Evolutionary conservation across 23 tunicate genomes (phyloP).

Genomic region (Styela plicata): DNA sequence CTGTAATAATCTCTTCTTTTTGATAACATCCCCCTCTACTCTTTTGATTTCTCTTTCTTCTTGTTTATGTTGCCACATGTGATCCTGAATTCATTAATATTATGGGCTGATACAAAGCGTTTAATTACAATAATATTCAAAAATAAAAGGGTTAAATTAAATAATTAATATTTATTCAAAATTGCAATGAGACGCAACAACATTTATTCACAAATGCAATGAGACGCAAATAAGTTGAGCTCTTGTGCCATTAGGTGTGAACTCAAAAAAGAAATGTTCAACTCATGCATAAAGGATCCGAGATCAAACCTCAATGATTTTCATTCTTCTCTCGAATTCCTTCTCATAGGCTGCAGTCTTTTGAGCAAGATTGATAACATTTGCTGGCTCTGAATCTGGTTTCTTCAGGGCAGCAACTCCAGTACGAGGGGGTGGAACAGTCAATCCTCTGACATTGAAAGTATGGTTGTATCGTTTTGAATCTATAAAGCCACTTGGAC

Average conservation of each 20-base stretch:
- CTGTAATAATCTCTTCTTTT: conserved; percentile 61
- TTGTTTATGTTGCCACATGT: conserved; percentile 98
- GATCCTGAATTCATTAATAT: conserved; percentile 40
- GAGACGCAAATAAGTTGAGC: too few relatives aligned
- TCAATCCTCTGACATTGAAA: conserved; percentile 43
- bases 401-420: conserved; percentile 17
- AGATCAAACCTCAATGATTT: conserved; percentile 54
- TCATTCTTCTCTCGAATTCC: conserved; percentile 83
- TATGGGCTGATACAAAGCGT: too few relatives aligned
- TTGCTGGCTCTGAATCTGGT: conserved; percentile 56
- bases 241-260: too few relatives aligned
- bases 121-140: too few relatives aligned
- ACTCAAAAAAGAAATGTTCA: too few relatives aligned
- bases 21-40: conserved; percentile 81
- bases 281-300: too few relatives aligned
- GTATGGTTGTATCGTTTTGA: conserved; percentile 77
- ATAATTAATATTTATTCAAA: too few relatives aligned
- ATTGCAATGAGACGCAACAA: too few relatives aligned
- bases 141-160: too few relatives aligned
- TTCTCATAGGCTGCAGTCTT: conserved; percentile 74
- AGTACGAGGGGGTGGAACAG: conserved; percentile 32
- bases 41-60: conserved; percentile 84
- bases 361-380: conserved; percentile 58
- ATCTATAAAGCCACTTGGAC: conserved; percentile 79
- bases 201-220: too few relatives aligned